Conservation (phyloP, 2,113 vertebrate species). For the Melospiza melodia region DNA sequence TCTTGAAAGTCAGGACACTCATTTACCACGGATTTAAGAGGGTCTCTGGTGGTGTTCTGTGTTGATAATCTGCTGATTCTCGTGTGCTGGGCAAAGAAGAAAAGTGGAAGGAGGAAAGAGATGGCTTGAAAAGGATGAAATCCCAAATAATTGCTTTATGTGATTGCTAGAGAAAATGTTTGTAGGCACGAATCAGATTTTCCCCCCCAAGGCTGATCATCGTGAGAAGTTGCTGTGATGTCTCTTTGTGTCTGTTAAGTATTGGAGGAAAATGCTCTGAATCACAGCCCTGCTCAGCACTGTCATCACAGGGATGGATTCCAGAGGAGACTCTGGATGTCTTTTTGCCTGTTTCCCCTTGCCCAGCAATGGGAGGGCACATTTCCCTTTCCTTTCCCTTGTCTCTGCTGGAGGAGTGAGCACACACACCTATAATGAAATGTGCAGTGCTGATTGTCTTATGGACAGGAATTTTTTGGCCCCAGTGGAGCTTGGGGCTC, state of each 20-base stretch:
- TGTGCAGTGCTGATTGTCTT: background rate
- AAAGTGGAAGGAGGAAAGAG: background rate
- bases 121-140: conserved; percentile 13
- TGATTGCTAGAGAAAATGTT: background rate
- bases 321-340: background rate
- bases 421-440: background rate
- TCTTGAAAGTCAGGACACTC: conserved; percentile 37
- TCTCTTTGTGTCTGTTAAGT: background rate
- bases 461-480: background rate
- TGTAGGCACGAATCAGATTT: background rate
- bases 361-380: background rate
- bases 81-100: background rate
- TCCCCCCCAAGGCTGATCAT: background rate
- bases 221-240: background rate
- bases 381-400: background rate
- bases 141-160: background rate
- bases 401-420: background rate
- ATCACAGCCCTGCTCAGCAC: background rate
- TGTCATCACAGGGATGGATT: fast-evolving
- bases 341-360: background rate
- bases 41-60: conserved; percentile 21
- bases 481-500: background rate
- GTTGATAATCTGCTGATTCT: conserved; percentile 8
- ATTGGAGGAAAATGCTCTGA: background rate
- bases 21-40: conserved; percentile 1